Base-by-base conservation (phyloP, 2,888 invertebrate genomes). In the Petrophora chlorosata region DNA sequence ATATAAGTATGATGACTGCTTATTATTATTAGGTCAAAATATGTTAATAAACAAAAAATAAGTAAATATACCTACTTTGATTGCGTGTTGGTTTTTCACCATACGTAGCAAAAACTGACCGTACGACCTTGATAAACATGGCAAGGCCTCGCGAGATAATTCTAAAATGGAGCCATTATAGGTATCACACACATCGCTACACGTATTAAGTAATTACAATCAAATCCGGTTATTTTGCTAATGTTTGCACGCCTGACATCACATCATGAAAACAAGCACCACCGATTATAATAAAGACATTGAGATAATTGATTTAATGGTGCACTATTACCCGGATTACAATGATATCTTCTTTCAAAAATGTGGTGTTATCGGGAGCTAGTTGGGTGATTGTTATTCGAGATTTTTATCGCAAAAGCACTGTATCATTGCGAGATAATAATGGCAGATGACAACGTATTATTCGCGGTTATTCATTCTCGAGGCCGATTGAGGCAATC, bases 381-480 rank as follows among this genome's bases (percentile, higher is more conserved):
- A 76, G 79, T 77, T 75, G 69, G 62, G 56, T 76, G 73, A 81
- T 86, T 82, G 75, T 80, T 82, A 84, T 83, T 73, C 70, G 77
- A 82, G 85, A 88, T 88, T 85, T 82, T 85, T 85, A 90, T 89
- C 88, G 51, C 60, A 85, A 88, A 90, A 90, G 67, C 78, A 85
- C 84, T 79, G 83, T 87, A 90, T 89, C 90, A 90, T 87, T 86
- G 87, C 73, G 79, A 87, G 85, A 87, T 90, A 87, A 90, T 90
- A 90, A 88, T 85, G 82, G 78, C 78, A 82, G 79, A 90, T 90
- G 90, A 90, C 90, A 89, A 80, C 72, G 89, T 87, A 90, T 88
- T 89, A 89, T 90, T 88, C 76, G 80, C 75, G 78, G 81, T 79
- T 83, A 86, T 89, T 86, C 85, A 86, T 88, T 82, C 79, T 70